These are phyloP conservation scores for Takifugu flavidus DNA, from an alignment of 2,113 vertebrate species.

Conservation along the genomic window DNA sequence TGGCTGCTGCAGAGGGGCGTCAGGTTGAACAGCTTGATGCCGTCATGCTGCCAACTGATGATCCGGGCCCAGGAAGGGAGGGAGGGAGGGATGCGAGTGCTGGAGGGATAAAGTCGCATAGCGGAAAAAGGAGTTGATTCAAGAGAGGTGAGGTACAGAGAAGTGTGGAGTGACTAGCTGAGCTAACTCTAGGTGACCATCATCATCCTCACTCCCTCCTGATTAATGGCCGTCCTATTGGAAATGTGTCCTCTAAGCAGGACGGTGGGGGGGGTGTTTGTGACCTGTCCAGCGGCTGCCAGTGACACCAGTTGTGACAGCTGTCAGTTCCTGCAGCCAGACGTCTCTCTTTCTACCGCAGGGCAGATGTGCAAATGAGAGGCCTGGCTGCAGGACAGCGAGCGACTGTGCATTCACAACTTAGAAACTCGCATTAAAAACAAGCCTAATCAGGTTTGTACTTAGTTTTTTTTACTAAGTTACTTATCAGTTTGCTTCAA, in stretches of 20 bases:
- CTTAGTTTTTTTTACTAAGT: too few relatives aligned
- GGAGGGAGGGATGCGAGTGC: slow-evolving; percentile 2
- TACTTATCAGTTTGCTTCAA: too few relatives aligned
- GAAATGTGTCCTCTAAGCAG: not conserved
- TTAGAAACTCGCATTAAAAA: not conserved
- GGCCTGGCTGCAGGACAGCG: slow-evolving; percentile 5
- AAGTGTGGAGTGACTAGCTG: not conserved
- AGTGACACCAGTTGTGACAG: slow-evolving; percentile 48
- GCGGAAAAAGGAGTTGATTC: slow-evolving; percentile 1
- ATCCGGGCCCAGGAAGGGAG: not conserved
- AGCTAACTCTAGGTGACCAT: not conserved
- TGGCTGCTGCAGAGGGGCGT: slow-evolving; percentile 42
- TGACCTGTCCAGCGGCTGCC: slow-evolving; percentile 33
- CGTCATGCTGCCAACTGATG: slow-evolving; percentile 35
- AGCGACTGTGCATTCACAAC: not conserved
- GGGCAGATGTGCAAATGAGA: slow-evolving; percentile 51
- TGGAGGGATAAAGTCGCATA: slow-evolving; percentile 7
- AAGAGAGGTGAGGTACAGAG: not conserved
- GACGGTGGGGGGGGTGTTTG: slow-evolving; percentile 1
- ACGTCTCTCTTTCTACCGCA: slow-evolving; percentile 12
- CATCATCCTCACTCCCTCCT: too few relatives aligned
- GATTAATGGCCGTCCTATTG: slow-evolving; percentile 13
- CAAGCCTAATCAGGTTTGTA: too few relatives aligned
- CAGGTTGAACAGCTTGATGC: slow-evolving; percentile 43
- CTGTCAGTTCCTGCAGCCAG: slow-evolving; percentile 45